Percentiles rank a stretch among this genome's conserved stretches.
These are phyloP conservation scores for Formica exsecta DNA, from an alignment of 1,140 invertebrate species.

Conservation along the genomic window DNA sequence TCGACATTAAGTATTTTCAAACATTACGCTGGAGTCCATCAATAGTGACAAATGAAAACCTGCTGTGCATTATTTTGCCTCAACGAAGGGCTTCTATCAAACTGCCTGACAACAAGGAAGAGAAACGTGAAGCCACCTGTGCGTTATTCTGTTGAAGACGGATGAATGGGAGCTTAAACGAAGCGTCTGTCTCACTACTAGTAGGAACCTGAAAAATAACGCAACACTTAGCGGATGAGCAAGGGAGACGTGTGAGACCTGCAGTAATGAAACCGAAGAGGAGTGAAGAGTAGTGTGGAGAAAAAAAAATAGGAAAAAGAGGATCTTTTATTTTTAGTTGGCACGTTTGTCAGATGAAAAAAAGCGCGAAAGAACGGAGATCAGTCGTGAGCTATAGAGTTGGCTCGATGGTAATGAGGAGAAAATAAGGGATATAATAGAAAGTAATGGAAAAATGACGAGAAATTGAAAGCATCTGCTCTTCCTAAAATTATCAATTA, in stretches of 20 bases:
- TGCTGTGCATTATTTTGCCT: background rate
- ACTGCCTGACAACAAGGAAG: constrained; percentile 25
- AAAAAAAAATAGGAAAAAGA: constrained; percentile 4
- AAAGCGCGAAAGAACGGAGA: background rate
- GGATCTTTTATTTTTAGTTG: constrained; percentile 18
- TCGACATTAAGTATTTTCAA: background rate
- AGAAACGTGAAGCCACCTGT: constrained; percentile 9
- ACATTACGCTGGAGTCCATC: background rate
- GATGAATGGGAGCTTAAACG: constrained; percentile 39
- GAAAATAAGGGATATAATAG: background rate
- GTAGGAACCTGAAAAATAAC: constrained; percentile 52
- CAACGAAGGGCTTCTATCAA: background rate
- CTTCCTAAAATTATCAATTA: background rate
- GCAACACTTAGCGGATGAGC: constrained; percentile 27
- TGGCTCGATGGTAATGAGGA: background rate
- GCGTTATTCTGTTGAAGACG: constrained; percentile 32
- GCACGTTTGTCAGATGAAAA: constrained; percentile 18
- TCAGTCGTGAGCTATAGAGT: constrained; percentile 15
- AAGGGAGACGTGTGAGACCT: constrained; percentile 11
- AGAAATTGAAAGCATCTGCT: background rate
- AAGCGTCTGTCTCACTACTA: constrained; percentile 20
- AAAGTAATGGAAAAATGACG: background rate
- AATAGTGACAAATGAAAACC: constrained; percentile 1
- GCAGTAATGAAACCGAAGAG: constrained; percentile 28
- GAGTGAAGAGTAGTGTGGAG: background rate